A percentile compares a stretch with the other conserved stretches of the same genome.
These are phyloP conservation scores for Thalpophila matura DNA, from an alignment of 2,888 invertebrate species.

Conservation along the genomic window DNA sequence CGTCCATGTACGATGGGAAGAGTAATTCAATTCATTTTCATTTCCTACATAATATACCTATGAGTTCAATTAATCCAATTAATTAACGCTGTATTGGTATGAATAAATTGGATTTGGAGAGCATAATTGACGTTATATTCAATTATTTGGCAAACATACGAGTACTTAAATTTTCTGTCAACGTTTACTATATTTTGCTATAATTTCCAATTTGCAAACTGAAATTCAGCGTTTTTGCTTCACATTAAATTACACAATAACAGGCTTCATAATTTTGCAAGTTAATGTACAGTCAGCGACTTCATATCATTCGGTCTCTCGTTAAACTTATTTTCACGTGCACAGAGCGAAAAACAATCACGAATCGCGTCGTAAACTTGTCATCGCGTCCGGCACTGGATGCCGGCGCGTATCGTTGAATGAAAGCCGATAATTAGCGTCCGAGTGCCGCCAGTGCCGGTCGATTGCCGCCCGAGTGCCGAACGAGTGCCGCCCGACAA, in stretches of 20 bases:
- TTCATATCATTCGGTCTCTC: not conserved
- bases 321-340: conserved; percentile 14
- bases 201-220: conserved; percentile 1
- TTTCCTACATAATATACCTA: conserved; percentile 9
- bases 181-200: not conserved
- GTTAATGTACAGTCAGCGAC: not conserved
- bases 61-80: conserved; percentile 21
- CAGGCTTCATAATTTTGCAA: not conserved
- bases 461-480: conserved; percentile 36
- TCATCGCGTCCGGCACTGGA: conserved; percentile 20
- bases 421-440: conserved; percentile 43
- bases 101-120: conserved; percentile 27
- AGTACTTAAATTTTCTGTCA: conserved; percentile 18
- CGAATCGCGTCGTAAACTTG: conserved; percentile 19
- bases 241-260: no score
- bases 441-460: conserved; percentile 29
- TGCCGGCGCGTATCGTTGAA: conserved; percentile 18
- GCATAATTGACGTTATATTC: conserved; percentile 1
- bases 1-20: conserved; percentile 1
- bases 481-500: conserved; percentile 27
- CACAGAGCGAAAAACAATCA: conserved; percentile 24
- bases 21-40: conserved; percentile 20
- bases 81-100: conserved; percentile 10
- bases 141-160: conserved; percentile 1
- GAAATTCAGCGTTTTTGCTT: not conserved